Evolutionary conservation across 2,113 vertebrate genomes (phyloP), one percentile per base, ranked within the genome.

Genomic region (Petroica traversi): DNA sequence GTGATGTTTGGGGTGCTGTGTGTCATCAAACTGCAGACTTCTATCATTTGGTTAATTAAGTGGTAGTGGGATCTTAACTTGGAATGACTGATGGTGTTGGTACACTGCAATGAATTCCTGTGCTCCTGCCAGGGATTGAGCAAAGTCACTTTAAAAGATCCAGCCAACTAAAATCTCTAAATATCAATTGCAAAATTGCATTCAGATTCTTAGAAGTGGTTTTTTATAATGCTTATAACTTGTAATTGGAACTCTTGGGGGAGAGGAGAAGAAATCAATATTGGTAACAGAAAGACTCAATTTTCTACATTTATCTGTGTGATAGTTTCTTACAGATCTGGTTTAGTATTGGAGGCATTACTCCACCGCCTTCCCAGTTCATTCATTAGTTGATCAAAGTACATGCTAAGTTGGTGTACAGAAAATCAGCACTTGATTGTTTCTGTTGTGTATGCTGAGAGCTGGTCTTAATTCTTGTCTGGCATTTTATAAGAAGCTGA

Each of bases 341-440:
- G 57, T 91, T 62, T 59, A 34, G 19, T 76, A 36, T 73, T 59
- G 66, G 74, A 82, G 48, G 14, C 19, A 8, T 73, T 92, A 90
- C 62, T 89, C 69, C 43, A 69, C 5, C 4, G 12, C 26, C 59
- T 94, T 91, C 67, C 52, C 75, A 59, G 57, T 81, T 90, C 52
- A 69, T 77, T 91, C 71, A 84, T 88, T 88, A 63, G 48, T 71
- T 92, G 46, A 83, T 88, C 89, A 93, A 93, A 94, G 83, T 85
- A 63, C 0, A 0, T 91, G 55, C 34, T 36, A 14, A 73, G 46
- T 69, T 92, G 28, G 69, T 75, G 58, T 90, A 55, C 82, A 71
- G 59, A 83, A 77, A 92, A 97, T 94, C 83, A 79, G 36, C 18
- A 29, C 74, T 93, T 92, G 34, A 74, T 88, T 90, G 77, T 73